Base-by-base conservation (phyloP, 2,888 invertebrate species). In the Drosophila prostipennis region DNA sequence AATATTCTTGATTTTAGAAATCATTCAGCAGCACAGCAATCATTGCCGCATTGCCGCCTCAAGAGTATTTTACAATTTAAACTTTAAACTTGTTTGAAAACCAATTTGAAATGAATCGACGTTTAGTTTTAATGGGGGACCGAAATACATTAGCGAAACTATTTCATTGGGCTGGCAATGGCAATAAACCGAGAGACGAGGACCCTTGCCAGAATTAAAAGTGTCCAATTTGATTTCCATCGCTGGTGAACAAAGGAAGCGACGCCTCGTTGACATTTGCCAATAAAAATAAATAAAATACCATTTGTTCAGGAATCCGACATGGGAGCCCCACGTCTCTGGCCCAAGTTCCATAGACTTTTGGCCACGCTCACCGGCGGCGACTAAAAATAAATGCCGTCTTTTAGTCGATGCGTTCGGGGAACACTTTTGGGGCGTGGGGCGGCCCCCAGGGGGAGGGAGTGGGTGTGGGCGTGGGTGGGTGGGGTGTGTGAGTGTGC, bases 281-380 rank as follows among this genome's bases (percentile, higher is more conserved):
- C 80, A 85, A 88, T 88, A 83, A 88, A 89, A 89, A 79, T 77
- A 89, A 89, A 89, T 84, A 86, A 86, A 86, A 81, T 76, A 59
- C 69, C 75, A 71, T 79, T 87, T 78, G 80, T 69, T 55, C 70
- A 74, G 73, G 61, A 77, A 72, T 64, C 79, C 78, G 69, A 75
- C 74, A 34, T 49, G 58, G 34, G n/a, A 39, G 36, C 48, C 48
- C 34, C 23, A 14, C 14, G 39, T 13, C 45, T 52, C 36, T 32
- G 40, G 37, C 29, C 16, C 59, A 36, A 42, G 39, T 45, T 39
- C 29, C 39, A 59, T 46, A 34, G 26, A 59, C 40, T 64, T 63
- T 64, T 68, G 78, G 68, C 71, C 59, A 52, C 52, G 68, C 54
- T 53, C 63, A 68, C 59, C 58, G 70, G 60, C 51, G 60, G 71